phyloP scores from a whole-genome alignment of 2,113 vertebrate species.

The Hirundichthys speculiger region DNA sequence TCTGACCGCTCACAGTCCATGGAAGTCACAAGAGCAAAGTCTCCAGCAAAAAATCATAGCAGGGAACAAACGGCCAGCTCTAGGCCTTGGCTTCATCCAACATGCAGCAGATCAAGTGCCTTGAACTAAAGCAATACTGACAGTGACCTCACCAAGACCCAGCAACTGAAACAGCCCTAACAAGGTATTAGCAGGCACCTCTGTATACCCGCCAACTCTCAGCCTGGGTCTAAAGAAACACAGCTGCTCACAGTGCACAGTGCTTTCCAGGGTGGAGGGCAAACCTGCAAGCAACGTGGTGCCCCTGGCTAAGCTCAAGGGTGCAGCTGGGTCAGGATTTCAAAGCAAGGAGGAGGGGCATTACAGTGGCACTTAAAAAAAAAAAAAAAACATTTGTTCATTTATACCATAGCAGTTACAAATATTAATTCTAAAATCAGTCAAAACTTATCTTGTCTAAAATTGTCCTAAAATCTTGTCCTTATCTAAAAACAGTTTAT shows the following conservation, averaged over 20 bases:
- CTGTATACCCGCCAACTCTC: conserved; percentile 64
- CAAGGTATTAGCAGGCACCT: conserved; percentile 82
- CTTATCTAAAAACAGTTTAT: too few relatives aligned
- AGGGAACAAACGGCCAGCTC: conserved; percentile 67
- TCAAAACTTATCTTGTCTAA: too few relatives aligned
- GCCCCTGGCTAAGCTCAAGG: conserved; percentile 63
- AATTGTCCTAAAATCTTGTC: too few relatives aligned
- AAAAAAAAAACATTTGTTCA: neutral
- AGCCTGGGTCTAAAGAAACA: conserved; percentile 73
- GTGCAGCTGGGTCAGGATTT: conserved; percentile 66
- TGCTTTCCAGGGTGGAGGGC: conserved; percentile 64
- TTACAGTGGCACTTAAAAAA: conserved; percentile 25
- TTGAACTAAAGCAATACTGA: conserved; percentile 82
- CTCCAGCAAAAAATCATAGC: conserved; percentile 51
- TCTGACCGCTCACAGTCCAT: conserved; percentile 41
- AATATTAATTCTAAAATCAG: too few relatives aligned
- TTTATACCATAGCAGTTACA: neutral
- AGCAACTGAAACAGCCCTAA: conserved; percentile 82
- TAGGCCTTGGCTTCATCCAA: conserved; percentile 53
- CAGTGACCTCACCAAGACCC: conserved; percentile 81
- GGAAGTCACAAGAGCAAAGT: conserved; percentile 39
- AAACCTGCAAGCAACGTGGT: conserved; percentile 59
- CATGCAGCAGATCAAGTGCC: conserved; percentile 77
- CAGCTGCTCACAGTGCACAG: conserved; percentile 76
- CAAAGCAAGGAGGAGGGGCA: conserved; percentile 39